phyloP scores from a whole-genome alignment of 2,888 invertebrate genomes.

The Eustalomyia histrio region DNA sequence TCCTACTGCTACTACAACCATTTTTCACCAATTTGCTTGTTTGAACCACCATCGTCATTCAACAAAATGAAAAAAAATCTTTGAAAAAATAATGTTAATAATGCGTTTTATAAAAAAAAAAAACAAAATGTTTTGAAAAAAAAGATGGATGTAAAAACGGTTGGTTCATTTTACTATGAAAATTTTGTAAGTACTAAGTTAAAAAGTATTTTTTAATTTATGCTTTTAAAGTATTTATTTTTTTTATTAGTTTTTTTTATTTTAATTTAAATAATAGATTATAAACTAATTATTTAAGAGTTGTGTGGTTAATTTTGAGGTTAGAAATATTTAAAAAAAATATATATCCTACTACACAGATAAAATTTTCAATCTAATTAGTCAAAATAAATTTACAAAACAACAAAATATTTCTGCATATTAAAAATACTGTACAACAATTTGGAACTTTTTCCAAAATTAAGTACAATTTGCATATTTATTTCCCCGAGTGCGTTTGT shows the following conservation, averaged over 20 bases:
- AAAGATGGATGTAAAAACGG: constrained; percentile 98
- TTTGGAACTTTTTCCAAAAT: no score
- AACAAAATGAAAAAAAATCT: constrained; percentile 37
- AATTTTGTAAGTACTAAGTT: constrained; percentile 92
- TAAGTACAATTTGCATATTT: no score
- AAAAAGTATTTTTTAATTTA: constrained; percentile 8
- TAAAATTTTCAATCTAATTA: no score
- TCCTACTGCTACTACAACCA: constrained; percentile 43
- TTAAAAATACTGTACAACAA: no score
- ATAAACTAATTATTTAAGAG: background rate
- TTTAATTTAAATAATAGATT: background rate
- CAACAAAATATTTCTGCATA: no score
- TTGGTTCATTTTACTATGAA: constrained; percentile 97
- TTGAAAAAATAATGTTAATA: constrained; percentile 21
- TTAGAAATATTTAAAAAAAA: no score
- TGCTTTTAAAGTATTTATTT: constrained; percentile 1
- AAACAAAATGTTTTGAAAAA: constrained; percentile 36
- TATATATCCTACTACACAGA: no score
- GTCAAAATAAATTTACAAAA: no score
- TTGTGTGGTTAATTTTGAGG: no score
- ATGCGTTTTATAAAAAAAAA: constrained; percentile 32
- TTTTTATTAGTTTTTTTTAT: background rate
- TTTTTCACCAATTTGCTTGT: constrained; percentile 44
- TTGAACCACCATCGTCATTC: constrained; percentile 1
- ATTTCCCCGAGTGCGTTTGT: no score